Evolutionary conservation across 2,113 vertebrate genomes (phyloP).

Genomic region (Ramphastos sulfuratus): DNA sequence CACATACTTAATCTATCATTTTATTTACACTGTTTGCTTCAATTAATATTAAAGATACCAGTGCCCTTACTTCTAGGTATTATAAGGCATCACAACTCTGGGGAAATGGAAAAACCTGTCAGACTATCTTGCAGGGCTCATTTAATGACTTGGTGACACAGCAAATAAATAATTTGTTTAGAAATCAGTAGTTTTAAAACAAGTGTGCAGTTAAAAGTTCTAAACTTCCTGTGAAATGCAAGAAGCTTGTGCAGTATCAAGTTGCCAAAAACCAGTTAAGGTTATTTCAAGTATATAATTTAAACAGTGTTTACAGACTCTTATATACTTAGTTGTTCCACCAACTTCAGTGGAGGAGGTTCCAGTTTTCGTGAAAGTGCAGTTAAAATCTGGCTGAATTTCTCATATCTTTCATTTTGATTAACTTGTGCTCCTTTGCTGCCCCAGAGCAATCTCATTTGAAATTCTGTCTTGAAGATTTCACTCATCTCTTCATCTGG

Average conservation of each 20-base stretch:
- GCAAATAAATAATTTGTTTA: slow-evolving; percentile 76
- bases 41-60: slow-evolving; percentile 10
- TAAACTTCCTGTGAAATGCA: slow-evolving; percentile 62
- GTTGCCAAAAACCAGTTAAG: not conserved
- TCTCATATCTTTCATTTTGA: slow-evolving; percentile 89
- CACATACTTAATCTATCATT: slow-evolving; percentile 33
- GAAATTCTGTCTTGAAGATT: slow-evolving; percentile 95
- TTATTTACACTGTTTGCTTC: slow-evolving; percentile 71
- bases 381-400: slow-evolving; percentile 95
- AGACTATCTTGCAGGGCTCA: not conserved
- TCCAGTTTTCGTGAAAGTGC: slow-evolving; percentile 95
- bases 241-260: slow-evolving; percentile 38
- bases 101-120: not conserved
- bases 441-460: slow-evolving; percentile 95
- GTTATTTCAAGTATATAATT: slow-evolving; percentile 23
- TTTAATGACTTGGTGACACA: slow-evolving; percentile 29
- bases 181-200: slow-evolving; percentile 80
- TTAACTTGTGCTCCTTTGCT: slow-evolving; percentile 93
- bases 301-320: not conserved
- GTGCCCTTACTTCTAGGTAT: not conserved
- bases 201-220: slow-evolving; percentile 68
- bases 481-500: slow-evolving; percentile 90
- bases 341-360: slow-evolving; percentile 79
- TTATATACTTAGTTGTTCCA: slow-evolving; percentile 76
- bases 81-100: not conserved